These are phyloP conservation scores for Carollia perspicillata DNA, from an alignment of 2,113 vertebrate species.

Conservation along the genomic window DNA sequence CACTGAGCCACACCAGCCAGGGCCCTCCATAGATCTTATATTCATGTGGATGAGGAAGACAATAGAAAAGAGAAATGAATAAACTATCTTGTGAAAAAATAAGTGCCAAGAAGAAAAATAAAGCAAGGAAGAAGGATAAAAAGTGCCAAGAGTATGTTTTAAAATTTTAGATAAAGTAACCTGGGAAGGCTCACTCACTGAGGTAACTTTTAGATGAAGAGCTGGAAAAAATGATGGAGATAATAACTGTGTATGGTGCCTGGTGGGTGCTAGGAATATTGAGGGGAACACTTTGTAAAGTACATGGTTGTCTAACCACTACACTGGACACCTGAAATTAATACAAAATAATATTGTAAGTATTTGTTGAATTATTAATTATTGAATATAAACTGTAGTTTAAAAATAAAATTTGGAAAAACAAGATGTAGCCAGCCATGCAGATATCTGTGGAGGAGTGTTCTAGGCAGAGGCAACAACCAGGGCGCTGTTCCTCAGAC, in stretches of 20 bases:
- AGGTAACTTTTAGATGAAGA: neutral
- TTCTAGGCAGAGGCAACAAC: neutral
- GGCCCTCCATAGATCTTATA: neutral
- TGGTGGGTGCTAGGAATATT: neutral
- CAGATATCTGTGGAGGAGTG: neutral
- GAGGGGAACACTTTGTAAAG: neutral
- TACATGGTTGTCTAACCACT: neutral
- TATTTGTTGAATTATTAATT: neutral
- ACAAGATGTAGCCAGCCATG: neutral
- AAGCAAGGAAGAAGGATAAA: neutral
- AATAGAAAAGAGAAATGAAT: neutral
- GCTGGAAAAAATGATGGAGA: neutral
- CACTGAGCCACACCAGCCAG: too few species aligned
- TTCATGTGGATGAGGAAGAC: neutral
- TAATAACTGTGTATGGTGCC: neutral
- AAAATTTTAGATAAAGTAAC: neutral
- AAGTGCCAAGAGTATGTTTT: neutral
- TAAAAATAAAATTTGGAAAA: neutral
- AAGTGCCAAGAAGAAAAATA: neutral
- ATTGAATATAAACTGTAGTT: neutral
- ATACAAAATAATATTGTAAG: neutral
- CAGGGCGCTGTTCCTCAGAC: too few species aligned
- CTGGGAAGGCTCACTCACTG: neutral
- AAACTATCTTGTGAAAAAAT: neutral
- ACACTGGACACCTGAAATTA: neutral